A percentile compares a stretch with the other conserved stretches of the same genome.
These are phyloP conservation scores for Dryoscopus gambensis DNA, from an alignment of 2,113 vertebrate species.

Conservation along the genomic window DNA sequence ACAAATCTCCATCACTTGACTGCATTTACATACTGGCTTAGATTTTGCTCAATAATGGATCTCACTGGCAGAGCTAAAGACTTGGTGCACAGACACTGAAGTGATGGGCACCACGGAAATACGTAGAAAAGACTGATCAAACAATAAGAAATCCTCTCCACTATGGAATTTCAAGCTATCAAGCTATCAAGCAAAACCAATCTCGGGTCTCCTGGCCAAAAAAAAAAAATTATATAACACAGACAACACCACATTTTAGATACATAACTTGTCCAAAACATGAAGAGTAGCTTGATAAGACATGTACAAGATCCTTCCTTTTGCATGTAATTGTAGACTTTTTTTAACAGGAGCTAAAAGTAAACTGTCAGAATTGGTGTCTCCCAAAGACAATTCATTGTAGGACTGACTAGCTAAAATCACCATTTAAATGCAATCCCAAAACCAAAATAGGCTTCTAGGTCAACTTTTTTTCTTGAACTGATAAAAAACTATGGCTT, in stretches of 20 bases:
- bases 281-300: conserved; percentile 65
- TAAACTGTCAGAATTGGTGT: conserved; percentile 33
- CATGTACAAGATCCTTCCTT: conserved; percentile 63
- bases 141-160: conserved; percentile 67
- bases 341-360: conserved; percentile 34
- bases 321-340: neutral
- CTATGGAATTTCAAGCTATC: conserved; percentile 77
- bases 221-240: conserved; percentile 75
- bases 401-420: conserved; percentile 43
- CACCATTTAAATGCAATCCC: neutral
- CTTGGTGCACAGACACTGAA: conserved; percentile 31
- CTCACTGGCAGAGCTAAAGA: conserved; percentile 63
- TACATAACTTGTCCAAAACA: conserved; percentile 84
- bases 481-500: conserved; percentile 16
- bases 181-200: conserved; percentile 73
- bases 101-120: conserved; percentile 42
- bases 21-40: conserved; percentile 61
- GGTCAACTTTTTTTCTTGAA: neutral
- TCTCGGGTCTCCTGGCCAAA: conserved; percentile 67
- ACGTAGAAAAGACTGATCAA: conserved; percentile 37
- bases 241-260: conserved; percentile 77
- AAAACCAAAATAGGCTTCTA: neutral
- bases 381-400: conserved; percentile 57
- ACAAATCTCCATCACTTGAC: conserved; percentile 66
- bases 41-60: conserved; percentile 62